Conservation (phyloP, 2,888 invertebrate genomes). For the Ethmia dodecea region DNA sequence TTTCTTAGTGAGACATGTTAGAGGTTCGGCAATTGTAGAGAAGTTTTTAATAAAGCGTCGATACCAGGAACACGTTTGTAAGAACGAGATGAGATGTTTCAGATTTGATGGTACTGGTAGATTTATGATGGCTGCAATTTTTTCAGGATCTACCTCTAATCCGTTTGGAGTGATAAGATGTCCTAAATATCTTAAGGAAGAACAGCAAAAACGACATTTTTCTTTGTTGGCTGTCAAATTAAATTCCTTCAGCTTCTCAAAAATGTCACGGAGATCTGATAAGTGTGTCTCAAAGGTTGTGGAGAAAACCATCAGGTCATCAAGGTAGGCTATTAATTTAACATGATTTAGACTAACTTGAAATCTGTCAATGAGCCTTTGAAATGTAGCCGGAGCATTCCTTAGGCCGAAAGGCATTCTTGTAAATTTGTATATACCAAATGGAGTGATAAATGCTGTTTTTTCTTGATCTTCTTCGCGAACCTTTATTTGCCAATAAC, state of each 20-base stretch:
- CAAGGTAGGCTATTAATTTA: constrained; percentile 23
- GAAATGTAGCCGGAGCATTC: constrained; percentile 34
- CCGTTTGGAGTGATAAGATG: constrained; percentile 19
- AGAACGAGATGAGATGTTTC: constrained; percentile 2
- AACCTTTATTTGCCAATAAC: constrained; percentile 27
- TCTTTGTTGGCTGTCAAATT: constrained; percentile 19
- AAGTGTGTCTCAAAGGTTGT: constrained; percentile 12
- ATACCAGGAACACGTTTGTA: constrained; percentile 5
- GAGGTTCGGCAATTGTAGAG: constrained; percentile 2
- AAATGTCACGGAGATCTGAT: constrained; percentile 9
- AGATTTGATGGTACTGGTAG: constrained; percentile 13
- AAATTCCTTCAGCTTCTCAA: constrained; percentile 13
- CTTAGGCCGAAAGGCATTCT: constrained; percentile 35
- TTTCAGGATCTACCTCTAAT: constrained; percentile 18
- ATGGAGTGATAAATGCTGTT: constrained; percentile 33
- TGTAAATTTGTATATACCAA: constrained; percentile 27
- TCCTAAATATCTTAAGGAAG: constrained; percentile 16
- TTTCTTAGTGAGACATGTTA: constrained; percentile 8
- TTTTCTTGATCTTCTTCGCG: constrained; percentile 27
- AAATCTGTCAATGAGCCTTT: constrained; percentile 30
- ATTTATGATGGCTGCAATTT: constrained; percentile 14
- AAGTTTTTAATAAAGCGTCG: constrained; percentile 3
- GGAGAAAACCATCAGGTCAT: constrained; percentile 27
- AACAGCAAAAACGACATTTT: constrained; percentile 17
- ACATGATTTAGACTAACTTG: constrained; percentile 16